Percentiles rank a stretch among this genome's conserved stretches.
Conservation (phyloP, 1,140 invertebrate species). For the Diorhabda elongata region DNA sequence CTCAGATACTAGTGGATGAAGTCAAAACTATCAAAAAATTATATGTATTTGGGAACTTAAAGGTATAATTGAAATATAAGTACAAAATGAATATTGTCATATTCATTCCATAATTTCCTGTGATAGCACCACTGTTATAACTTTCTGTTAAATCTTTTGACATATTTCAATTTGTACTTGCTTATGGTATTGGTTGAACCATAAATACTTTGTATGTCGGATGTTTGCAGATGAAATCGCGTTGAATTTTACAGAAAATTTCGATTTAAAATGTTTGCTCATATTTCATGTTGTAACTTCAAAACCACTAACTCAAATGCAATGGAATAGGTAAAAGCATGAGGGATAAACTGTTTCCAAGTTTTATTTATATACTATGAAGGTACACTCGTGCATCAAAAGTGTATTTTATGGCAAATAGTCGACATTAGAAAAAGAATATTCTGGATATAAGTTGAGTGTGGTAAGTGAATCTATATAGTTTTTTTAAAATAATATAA, state of each 20-base stretch:
- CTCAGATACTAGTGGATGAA: no score
- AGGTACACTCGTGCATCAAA: neutral
- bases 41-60: no score
- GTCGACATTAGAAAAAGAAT: no score
- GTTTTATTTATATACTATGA: neutral
- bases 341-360: neutral
- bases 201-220: neutral
- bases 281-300: neutral
- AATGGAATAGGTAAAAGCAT: neutral
- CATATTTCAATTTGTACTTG: neutral
- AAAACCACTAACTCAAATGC: neutral
- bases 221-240: conserved; percentile 2
- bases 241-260: neutral
- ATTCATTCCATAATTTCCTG: no score
- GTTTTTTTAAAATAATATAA: no score
- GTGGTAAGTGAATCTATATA: no score
- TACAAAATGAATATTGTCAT: no score
- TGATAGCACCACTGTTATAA: no score
- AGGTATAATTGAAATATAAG: no score
- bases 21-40: no score
- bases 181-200: neutral
- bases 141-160: neutral
- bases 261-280: neutral
- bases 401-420: no score
- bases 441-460: no score